Conservation (phyloP, 2,797 vertebrate genomes). For the Melanotaenia maccullochi region DNA sequence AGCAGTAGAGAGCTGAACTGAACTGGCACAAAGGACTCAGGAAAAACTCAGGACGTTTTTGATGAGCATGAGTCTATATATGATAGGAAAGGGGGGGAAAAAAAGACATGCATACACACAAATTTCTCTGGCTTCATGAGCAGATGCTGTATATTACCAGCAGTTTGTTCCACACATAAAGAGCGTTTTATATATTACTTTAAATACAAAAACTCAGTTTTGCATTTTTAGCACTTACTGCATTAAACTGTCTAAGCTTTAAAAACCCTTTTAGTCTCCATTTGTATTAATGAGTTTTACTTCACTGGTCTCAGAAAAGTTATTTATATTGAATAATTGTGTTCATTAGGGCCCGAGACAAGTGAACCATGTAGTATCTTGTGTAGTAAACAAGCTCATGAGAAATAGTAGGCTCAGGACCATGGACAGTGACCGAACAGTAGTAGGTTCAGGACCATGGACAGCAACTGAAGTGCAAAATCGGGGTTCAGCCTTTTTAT, state of each 20-base stretch:
- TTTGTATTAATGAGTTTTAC: neutral
- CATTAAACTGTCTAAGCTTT: conserved; percentile 7
- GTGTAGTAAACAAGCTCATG: neutral
- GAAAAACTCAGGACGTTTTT: conserved; percentile 23
- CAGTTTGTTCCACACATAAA: neutral
- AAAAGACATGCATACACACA: neutral
- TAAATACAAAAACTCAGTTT: neutral
- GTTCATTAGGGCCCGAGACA: neutral
- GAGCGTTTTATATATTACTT: neutral
- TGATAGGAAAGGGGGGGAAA: too few relatives aligned
- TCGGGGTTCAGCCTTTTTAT: too few relatives aligned
- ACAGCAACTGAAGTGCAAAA: too few relatives aligned
- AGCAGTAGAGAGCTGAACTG: conserved; percentile 19
- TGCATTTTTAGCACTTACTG: neutral
- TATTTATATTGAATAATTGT: neutral
- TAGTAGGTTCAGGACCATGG: too few relatives aligned
- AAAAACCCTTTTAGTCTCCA: neutral
- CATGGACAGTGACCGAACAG: conserved; percentile 42
- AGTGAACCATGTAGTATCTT: neutral
- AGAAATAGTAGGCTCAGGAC: conserved; percentile 36
- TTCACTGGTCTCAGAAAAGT: neutral
- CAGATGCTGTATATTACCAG: neutral
- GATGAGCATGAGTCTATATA: neutral
- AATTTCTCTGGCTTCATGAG: neutral
- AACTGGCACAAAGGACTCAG: conserved; percentile 2